These are phyloP conservation scores for Gonatopus flavifemur DNA, from an alignment of 1,140 invertebrate species.

Conservation along the genomic window DNA sequence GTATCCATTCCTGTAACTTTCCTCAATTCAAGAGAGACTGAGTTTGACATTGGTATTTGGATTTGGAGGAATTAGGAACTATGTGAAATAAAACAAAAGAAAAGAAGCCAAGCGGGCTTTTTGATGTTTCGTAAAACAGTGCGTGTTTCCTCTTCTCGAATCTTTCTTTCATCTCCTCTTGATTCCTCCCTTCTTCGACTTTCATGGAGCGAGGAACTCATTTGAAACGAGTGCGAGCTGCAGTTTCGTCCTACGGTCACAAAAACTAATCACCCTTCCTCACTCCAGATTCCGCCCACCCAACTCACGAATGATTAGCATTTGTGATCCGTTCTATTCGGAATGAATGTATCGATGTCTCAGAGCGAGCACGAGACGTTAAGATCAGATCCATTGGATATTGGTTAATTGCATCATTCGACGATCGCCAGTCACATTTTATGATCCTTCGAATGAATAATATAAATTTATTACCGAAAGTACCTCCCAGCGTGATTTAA, in stretches of 20 bases:
- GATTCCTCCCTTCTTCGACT: slow-evolving; percentile 7
- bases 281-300: background rate
- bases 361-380: no score
- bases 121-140: slow-evolving; percentile 37
- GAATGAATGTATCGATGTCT: slow-evolving; percentile 35
- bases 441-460: no score
- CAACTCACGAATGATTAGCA: slow-evolving; percentile 30
- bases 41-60: slow-evolving; percentile 39
- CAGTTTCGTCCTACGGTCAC: slow-evolving; percentile 2
- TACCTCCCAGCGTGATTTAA: no score
- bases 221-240: slow-evolving; percentile 29
- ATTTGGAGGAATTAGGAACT: slow-evolving; percentile 45
- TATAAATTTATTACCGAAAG: no score
- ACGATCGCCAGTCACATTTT: no score
- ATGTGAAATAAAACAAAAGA: slow-evolving; percentile 45
- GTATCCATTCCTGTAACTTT: background rate
- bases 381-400: no score
- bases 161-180: no score
- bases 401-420: no score
- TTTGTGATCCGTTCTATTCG: slow-evolving; percentile 40
- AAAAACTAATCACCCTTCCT: slow-evolving; percentile 37
- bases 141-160: background rate
- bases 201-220: slow-evolving; percentile 33
- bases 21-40: background rate
- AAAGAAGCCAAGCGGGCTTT: slow-evolving; percentile 33